These are phyloP conservation scores for Brachyrhaphis roseni DNA, from an alignment of 2,797 vertebrate genomes.

Conservation along the genomic window DNA sequence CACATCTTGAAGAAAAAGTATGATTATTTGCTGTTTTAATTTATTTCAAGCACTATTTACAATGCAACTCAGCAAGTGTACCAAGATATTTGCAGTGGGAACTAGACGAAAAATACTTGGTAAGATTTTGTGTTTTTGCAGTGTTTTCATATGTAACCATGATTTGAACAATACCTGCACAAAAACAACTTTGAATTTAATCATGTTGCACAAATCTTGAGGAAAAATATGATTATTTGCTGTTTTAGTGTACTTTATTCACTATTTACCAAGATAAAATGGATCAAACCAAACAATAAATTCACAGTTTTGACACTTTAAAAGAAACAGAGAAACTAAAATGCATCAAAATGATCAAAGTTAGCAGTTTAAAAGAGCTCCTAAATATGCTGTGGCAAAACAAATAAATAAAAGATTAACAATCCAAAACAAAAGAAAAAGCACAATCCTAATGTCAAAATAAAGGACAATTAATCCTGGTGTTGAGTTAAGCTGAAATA, in stretches of 20 bases:
- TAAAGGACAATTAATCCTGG: slow-evolving; percentile 61
- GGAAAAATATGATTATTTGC: not conserved
- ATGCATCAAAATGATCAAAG: not conserved
- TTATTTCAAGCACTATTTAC: not conserved
- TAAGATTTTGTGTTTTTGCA: too few relatives aligned
- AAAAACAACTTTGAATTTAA: not conserved
- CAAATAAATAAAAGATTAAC: slow-evolving; percentile 28
- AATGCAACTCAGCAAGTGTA: too few relatives aligned
- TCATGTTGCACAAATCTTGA: not conserved
- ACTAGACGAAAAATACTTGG: too few relatives aligned
- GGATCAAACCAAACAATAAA: not conserved
- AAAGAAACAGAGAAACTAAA: not conserved
- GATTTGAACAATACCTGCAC: not conserved
- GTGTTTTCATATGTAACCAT: not conserved
- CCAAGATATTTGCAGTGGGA: too few relatives aligned
- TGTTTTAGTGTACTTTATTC: not conserved
- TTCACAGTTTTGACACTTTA: not conserved
- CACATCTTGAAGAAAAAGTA: not conserved
- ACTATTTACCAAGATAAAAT: not conserved
- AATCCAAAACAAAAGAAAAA: slow-evolving; percentile 61
- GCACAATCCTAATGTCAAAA: slow-evolving; percentile 52
- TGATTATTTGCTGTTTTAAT: not conserved
- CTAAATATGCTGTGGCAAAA: not conserved
- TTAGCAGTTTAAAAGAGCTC: not conserved
- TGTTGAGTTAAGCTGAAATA: slow-evolving; percentile 62